phyloP scores from a whole-genome alignment of 2,888 invertebrate species.

The Rhagonycha fulva region DNA sequence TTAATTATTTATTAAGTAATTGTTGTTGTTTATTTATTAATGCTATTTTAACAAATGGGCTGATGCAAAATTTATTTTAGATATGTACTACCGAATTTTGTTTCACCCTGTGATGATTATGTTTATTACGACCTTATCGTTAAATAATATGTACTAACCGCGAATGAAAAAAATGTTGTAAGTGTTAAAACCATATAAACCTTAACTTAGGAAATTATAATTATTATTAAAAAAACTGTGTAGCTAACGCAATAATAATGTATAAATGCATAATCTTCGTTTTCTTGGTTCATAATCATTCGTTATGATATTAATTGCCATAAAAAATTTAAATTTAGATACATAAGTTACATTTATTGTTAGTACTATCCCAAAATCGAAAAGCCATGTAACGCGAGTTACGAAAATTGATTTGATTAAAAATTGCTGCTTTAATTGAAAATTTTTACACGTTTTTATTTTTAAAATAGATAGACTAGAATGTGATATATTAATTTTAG shows the following conservation, averaged over 20 bases:
- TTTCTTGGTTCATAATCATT: neutral
- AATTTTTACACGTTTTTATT: too few relatives aligned
- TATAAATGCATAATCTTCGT: constrained; percentile 44
- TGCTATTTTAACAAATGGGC: neutral
- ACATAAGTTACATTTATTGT: neutral
- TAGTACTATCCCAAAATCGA: too few relatives aligned
- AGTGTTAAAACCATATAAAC: constrained; percentile 46
- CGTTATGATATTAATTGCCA: neutral
- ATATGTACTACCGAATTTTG: neutral
- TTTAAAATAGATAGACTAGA: neutral
- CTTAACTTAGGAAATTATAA: constrained; percentile 39
- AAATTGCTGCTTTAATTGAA: too few relatives aligned
- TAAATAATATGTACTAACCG: constrained; percentile 5
- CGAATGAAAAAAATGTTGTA: constrained; percentile 25
- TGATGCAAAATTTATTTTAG: neutral
- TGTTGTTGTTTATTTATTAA: neutral
- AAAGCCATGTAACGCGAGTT: too few relatives aligned
- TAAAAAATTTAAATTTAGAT: neutral
- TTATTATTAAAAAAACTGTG: constrained; percentile 47
- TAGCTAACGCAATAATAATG: constrained; percentile 57
- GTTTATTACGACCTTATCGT: constrained; percentile 2
- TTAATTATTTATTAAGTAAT: neutral
- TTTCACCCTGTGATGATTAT: neutral
- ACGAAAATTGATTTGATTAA: too few relatives aligned
- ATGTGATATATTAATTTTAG: neutral